phyloP scores from a whole-genome alignment of 2,113 vertebrate species.

The Solea senegalensis region DNA sequence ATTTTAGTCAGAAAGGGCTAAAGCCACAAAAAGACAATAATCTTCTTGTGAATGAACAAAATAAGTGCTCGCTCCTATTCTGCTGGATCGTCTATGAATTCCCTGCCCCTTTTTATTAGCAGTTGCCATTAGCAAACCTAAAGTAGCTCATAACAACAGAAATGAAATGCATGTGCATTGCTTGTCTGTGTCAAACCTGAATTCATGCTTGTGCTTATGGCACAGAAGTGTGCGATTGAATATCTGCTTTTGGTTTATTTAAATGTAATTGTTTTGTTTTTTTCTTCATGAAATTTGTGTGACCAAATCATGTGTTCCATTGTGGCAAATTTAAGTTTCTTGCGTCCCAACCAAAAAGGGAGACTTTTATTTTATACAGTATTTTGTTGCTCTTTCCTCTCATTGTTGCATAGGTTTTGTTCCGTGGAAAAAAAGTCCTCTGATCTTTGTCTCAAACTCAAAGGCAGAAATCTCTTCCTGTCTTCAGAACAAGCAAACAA shows the following conservation, averaged over 20 bases:
- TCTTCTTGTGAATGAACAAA: constrained; percentile 40
- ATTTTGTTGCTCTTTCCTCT: constrained; percentile 39
- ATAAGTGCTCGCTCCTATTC: constrained; percentile 33
- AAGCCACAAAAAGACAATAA: constrained; percentile 48
- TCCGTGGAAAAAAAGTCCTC: not conserved
- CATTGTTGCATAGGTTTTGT: constrained; percentile 28
- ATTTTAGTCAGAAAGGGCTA: constrained; percentile 51
- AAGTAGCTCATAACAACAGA: constrained; percentile 23
- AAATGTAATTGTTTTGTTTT: constrained; percentile 36
- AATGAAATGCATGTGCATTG: constrained; percentile 68
- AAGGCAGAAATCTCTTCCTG: constrained; percentile 55
- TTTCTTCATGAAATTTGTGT: constrained; percentile 12
- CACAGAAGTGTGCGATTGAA: constrained; percentile 27
- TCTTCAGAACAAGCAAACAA: constrained; percentile 43
- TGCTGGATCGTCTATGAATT: constrained; percentile 25
- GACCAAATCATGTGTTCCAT: constrained; percentile 27
- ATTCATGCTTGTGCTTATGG: constrained; percentile 35
- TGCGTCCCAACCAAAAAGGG: constrained; percentile 29
- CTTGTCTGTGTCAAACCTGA: constrained; percentile 47
- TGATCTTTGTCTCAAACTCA: constrained; percentile 27
- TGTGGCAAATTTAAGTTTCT: constrained; percentile 20
- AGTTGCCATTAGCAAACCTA: constrained; percentile 26
- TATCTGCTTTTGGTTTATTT: constrained; percentile 52
- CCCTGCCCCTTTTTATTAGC: constrained; percentile 28
- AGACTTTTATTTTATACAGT: constrained; percentile 49